Conservation (phyloP, 2,888 invertebrate species). For the Allacma fusca region DNA sequence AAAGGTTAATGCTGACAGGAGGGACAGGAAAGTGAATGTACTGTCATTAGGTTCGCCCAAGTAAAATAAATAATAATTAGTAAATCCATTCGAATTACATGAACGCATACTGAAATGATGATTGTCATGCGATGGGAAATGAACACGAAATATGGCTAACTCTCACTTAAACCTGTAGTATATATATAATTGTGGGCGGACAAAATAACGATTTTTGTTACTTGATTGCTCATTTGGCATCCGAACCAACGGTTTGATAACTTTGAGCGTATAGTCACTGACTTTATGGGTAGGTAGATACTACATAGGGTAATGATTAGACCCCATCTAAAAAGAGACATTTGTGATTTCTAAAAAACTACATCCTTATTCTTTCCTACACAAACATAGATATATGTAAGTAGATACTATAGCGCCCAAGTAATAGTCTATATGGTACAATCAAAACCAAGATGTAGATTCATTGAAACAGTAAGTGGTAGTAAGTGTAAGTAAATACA, state of each 20-base stretch:
- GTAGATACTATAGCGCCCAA: no score
- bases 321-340: conserved; percentile 1
- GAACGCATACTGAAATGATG: background rate
- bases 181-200: conserved; percentile 4
- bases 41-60: background rate
- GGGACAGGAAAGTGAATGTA: background rate
- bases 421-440: no score
- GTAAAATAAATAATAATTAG: conserved; percentile 12
- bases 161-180: background rate
- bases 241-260: background rate
- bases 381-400: no score
- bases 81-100: conserved; percentile 2
- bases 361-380: background rate
- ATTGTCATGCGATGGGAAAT: background rate
- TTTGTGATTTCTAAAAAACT: conserved; percentile 10
- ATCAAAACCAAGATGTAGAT: no score
- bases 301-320: no score
- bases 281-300: no score
- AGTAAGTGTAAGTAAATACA: background rate
- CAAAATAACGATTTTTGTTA: conserved; percentile 7
- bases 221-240: conserved; percentile 11
- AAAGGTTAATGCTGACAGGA: no score
- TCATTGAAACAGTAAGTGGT: conserved; percentile 4
- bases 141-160: background rate
- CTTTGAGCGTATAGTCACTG: no score